Conservation (phyloP, 2,797 vertebrate genomes). For the Tauraco hartlaubi region DNA sequence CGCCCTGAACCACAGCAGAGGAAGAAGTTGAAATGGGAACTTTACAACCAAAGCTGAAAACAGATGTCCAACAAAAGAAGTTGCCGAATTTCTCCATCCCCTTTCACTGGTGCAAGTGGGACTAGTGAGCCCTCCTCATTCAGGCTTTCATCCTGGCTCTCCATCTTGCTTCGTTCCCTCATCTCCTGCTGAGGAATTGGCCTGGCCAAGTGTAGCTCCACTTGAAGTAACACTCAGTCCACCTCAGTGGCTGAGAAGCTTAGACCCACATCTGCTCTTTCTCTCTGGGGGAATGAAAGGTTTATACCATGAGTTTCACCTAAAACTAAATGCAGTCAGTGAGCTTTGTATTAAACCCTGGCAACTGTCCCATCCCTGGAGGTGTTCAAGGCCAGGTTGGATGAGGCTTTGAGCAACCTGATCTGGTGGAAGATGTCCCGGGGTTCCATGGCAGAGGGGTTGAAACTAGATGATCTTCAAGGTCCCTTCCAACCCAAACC, state of each 20-base stretch:
- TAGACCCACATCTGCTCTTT: neutral
- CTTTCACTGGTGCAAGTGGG: neutral
- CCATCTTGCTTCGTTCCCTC: fast-evolving
- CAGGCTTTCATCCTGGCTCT: neutral
- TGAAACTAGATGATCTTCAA: no score
- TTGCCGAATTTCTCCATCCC: neutral
- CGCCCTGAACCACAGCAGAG: no score
- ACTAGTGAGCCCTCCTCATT: neutral
- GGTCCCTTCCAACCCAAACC: no score
- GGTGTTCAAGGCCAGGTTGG: no score
- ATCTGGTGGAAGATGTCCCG: no score
- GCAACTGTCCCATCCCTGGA: no score
- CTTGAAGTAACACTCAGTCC: neutral
- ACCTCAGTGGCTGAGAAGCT: neutral
- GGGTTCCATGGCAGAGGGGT: no score
- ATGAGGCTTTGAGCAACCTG: no score
- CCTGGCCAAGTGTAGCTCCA: neutral
- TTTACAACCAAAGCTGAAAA: neutral
- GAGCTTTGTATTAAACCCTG: neutral
- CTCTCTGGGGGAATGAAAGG: neutral
- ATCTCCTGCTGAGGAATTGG: neutral
- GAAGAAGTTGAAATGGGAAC: neutral
- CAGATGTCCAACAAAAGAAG: neutral
- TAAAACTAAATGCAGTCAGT: neutral
- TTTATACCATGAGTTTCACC: neutral